These are phyloP conservation scores for Sphaeridia pumilis DNA, from an alignment of 2,888 invertebrate genomes.

Conservation along the genomic window DNA sequence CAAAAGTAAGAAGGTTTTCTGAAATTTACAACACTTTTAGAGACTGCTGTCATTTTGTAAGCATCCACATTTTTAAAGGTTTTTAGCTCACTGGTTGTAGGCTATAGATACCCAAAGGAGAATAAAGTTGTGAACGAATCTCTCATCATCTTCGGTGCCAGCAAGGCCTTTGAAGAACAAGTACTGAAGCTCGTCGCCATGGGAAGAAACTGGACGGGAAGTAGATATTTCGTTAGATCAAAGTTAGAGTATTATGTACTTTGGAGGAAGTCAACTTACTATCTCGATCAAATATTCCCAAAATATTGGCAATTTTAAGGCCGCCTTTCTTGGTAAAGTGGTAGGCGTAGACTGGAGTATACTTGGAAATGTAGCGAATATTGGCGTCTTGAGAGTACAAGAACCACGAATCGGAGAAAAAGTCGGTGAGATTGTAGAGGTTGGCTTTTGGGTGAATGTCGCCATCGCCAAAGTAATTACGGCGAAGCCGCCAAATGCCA, in stretches of 20 bases:
- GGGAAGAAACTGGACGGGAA: conserved; percentile 2
- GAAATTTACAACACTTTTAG: not conserved
- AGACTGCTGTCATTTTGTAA: no score
- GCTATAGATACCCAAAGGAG: conserved; percentile 11
- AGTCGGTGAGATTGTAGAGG: not conserved
- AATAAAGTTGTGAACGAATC: not conserved
- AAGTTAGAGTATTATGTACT: not conserved
- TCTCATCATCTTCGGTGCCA: not conserved
- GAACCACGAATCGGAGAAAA: conserved; percentile 13
- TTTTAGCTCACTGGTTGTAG: not conserved
- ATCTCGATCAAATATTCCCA: conserved; percentile 1
- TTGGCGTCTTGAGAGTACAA: not conserved
- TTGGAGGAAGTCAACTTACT: not conserved
- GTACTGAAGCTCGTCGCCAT: conserved; percentile 10
- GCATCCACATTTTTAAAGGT: no score
- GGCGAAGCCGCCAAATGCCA: conserved; percentile 2
- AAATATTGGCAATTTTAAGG: not conserved
- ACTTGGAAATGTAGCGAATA: not conserved
- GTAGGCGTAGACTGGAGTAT: conserved; percentile 11
- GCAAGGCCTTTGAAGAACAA: conserved; percentile 5
- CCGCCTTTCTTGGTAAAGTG: conserved; percentile 7
- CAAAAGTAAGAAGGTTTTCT: not conserved
- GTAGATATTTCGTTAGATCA: not conserved
- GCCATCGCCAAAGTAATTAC: conserved; percentile 12
- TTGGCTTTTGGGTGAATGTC: not conserved